Evolutionary conservation across 2,797 vertebrate species (phyloP).

Genomic region (Ateles fusciceps): DNA sequence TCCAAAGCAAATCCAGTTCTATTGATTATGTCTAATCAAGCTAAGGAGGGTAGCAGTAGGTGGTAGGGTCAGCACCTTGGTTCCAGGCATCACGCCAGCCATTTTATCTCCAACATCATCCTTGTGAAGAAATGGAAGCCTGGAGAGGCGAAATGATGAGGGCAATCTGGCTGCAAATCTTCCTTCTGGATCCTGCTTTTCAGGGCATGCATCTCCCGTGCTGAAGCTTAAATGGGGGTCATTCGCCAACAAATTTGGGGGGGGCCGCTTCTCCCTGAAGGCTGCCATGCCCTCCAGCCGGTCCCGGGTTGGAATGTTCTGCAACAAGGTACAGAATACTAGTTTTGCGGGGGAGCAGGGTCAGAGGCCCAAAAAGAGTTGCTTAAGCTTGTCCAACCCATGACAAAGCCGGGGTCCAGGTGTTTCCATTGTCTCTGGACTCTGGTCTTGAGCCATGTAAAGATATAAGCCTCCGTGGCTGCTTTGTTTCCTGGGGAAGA

Average conservation of each 20-base stretch:
- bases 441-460: neutral
- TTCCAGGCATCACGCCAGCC: neutral
- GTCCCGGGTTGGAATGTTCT: slow-evolving; percentile 96
- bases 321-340: slow-evolving; percentile 10
- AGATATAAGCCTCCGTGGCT: neutral
- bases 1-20: neutral
- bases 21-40: neutral
- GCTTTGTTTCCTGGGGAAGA: neutral
- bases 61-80: neutral
- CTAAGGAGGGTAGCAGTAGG: neutral
- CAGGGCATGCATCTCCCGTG: neutral
- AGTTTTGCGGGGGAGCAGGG: neutral
- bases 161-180: neutral
- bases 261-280: slow-evolving; percentile 93
- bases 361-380: neutral
- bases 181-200: neutral
- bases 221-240: slow-evolving; percentile 9
- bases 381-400: neutral
- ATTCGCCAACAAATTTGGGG: slow-evolving; percentile 93
- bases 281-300: slow-evolving; percentile 96
- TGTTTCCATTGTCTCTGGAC: neutral
- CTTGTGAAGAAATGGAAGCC: neutral
- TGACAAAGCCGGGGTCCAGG: neutral
- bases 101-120: neutral
- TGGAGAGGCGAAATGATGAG: neutral